Evolutionary conservation across 2,888 invertebrate species (phyloP).

Genomic region (Drosophila gaucha): DNA sequence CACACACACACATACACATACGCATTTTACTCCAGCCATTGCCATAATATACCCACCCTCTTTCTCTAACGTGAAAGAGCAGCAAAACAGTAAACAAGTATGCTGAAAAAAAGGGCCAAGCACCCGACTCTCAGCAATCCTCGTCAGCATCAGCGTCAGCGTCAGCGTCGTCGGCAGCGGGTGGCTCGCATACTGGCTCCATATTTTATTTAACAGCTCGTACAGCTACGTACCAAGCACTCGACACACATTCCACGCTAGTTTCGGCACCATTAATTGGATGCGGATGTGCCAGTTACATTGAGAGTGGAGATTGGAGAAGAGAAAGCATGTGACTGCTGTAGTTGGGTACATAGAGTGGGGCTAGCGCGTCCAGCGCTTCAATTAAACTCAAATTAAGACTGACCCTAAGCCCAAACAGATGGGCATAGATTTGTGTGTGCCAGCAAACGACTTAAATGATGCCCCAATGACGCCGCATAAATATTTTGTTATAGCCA

Average conservation of each 20-base stretch:
- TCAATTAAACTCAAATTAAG: conserved; percentile 79
- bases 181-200: conserved; percentile 42
- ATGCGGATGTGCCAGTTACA: conserved; percentile 78
- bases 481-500: conserved; percentile 70
- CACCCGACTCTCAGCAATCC: conserved; percentile 47
- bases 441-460: conserved; percentile 62
- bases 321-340: background rate
- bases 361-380: conserved; percentile 46
- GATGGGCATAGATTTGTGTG: conserved; percentile 62
- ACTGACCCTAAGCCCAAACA: conserved; percentile 66
- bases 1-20: conserved; percentile 40
- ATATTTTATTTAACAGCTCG: conserved; percentile 74
- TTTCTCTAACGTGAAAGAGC: conserved; percentile 34
- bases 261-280: conserved; percentile 76
- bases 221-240: conserved; percentile 58
- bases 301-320: conserved; percentile 15
- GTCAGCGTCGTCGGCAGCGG: conserved; percentile 11
- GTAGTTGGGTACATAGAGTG: conserved; percentile 3
- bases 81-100: conserved; percentile 63
- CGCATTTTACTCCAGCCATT: conserved; percentile 2
- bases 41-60: conserved; percentile 5
- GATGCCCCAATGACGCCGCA: conserved; percentile 75
- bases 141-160: conserved; percentile 17
- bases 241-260: conserved; percentile 75
- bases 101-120: conserved; percentile 62